Percentiles rank a stretch among this genome's conserved stretches.
These are phyloP conservation scores for Euproctis similis DNA, from an alignment of 2,888 invertebrate genomes.

Conservation along the genomic window DNA sequence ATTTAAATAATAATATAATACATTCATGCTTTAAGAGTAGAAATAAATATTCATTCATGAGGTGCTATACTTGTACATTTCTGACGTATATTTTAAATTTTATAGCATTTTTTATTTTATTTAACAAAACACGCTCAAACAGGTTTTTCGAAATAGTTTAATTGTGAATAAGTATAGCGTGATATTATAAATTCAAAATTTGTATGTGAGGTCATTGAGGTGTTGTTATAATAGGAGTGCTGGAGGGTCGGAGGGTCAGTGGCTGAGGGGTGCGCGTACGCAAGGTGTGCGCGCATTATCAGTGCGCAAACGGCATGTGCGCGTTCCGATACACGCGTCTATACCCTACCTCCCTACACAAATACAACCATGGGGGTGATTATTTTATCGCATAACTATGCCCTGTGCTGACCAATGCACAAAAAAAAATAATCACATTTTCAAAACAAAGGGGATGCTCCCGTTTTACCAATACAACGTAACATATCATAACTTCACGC, in stretches of 20 bases:
- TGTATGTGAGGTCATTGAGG: constrained; percentile 16
- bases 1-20: too few species aligned
- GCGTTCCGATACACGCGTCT: constrained; percentile 62
- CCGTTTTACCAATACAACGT: too few species aligned
- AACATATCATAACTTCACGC: too few species aligned
- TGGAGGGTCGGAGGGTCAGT: constrained; percentile 48
- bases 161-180: constrained; percentile 16
- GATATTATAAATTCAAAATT: constrained; percentile 19
- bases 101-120: constrained; percentile 7
- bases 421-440: constrained; percentile 42
- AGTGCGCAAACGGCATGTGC: constrained; percentile 61
- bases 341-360: constrained; percentile 29
- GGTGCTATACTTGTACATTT: too few species aligned
- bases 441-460: constrained; percentile 51
- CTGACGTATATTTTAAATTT: constrained; percentile 7
- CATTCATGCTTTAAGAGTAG: too few species aligned
- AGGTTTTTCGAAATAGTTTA: constrained; percentile 15
- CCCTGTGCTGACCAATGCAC: constrained; percentile 37
- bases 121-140: too few species aligned
- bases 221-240: constrained; percentile 36
- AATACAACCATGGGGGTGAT: too few species aligned
- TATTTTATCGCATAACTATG: constrained; percentile 32
- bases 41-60: too few species aligned
- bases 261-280: constrained; percentile 52
- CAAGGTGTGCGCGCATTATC: constrained; percentile 73